Percentiles rank a stretch among this genome's conserved stretches.
Conservation (phyloP, 2,888 invertebrate genomes). For the Tipula lateralis region DNA sequence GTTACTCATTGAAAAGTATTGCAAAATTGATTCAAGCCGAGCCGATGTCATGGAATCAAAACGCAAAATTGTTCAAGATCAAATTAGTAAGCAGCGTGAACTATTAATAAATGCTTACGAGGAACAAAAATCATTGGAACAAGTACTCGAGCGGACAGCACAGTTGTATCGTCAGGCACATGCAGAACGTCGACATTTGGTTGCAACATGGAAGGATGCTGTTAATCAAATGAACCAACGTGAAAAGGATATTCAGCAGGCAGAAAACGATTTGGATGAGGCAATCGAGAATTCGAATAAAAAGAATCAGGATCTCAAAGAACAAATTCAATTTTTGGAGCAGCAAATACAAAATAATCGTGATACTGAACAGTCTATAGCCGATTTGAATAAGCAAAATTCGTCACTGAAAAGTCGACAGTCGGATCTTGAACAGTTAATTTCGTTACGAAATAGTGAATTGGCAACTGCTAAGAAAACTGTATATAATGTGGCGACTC, state of each 20-base stretch:
- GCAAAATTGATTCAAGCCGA: conserved; percentile 63
- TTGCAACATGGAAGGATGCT: conserved; percentile 67
- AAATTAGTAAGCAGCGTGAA: conserved; percentile 49
- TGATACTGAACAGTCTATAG: conserved; percentile 48
- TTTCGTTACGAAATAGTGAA: conserved; percentile 48
- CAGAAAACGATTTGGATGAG: conserved; percentile 46
- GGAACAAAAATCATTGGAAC: conserved; percentile 55
- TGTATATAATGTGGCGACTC: conserved; percentile 42
- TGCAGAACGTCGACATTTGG: conserved; percentile 62
- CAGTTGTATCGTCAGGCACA: conserved; percentile 55
- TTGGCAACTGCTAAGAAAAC: conserved; percentile 43
- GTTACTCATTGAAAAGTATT: conserved; percentile 64
- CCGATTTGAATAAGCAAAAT: conserved; percentile 46
- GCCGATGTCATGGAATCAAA: conserved; percentile 59
- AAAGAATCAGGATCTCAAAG: conserved; percentile 48
- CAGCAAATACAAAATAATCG: conserved; percentile 54
- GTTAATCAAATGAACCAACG: conserved; percentile 65
- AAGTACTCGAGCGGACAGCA: conserved; percentile 52
- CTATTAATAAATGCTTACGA: conserved; percentile 49
- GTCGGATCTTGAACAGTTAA: conserved; percentile 42
- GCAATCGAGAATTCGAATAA: conserved; percentile 41
- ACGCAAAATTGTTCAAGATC: conserved; percentile 53
- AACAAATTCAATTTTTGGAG: conserved; percentile 51
- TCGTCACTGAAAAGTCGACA: conserved; percentile 46
- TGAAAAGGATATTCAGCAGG: conserved; percentile 59